Evolutionary conservation across 2,888 invertebrate genomes (phyloP).

Genomic region (Erebia epiphron): DNA sequence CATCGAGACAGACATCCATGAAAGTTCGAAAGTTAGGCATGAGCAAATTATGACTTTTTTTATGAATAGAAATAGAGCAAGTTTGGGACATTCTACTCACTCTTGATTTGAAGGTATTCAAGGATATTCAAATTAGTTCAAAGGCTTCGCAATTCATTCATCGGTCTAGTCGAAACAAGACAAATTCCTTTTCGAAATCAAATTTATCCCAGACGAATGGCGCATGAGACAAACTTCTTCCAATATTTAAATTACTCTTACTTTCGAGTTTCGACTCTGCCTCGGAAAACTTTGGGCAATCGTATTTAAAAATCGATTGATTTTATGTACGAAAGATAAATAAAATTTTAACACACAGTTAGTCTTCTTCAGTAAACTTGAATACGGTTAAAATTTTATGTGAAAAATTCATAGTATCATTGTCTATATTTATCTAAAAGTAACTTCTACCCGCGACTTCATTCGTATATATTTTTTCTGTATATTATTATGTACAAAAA

Average conservation of each 20-base stretch:
- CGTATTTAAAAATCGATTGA: conserved; percentile 5
- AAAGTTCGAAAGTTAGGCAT: too few species aligned
- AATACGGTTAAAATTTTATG: too few species aligned
- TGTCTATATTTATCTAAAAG: too few species aligned
- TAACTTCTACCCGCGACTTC: too few species aligned
- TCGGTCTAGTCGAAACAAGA: conserved; percentile 12
- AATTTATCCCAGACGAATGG: conserved; percentile 25
- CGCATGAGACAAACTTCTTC: conserved; percentile 22
- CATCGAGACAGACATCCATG: too few species aligned
- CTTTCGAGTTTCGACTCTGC: conserved; percentile 2
- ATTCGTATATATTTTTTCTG: too few species aligned
- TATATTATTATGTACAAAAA: too few species aligned
- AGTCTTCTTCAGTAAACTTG: too few species aligned
- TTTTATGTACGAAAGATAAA: background rate
- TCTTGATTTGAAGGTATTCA: background rate
- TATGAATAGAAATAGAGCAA: background rate
- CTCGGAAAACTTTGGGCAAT: background rate
- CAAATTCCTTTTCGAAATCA: conserved; percentile 26
- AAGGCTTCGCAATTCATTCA: conserved; percentile 13
- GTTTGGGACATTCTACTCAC: background rate
- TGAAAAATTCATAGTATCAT: too few species aligned
- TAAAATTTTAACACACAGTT: background rate
- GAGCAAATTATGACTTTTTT: too few species aligned
- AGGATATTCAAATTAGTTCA: background rate
- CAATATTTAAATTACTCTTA: conserved; percentile 27